phyloP scores from a whole-genome alignment of 1,140 invertebrate genomes.

The Ericerus pela region DNA sequence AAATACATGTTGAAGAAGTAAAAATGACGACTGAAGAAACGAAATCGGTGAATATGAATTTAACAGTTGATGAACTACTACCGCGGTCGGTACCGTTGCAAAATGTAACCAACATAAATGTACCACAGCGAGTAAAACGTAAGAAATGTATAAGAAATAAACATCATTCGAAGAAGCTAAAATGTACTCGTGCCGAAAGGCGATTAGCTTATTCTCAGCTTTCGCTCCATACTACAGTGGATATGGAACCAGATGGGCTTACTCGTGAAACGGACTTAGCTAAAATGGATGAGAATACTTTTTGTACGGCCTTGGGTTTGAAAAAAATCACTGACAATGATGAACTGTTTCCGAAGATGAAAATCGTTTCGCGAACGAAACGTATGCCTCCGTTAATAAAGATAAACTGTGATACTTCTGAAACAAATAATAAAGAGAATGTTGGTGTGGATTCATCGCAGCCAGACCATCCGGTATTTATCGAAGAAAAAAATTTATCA shows the following conservation, averaged over 20 bases:
- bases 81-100: too few species aligned
- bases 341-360: background rate
- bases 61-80: too few species aligned
- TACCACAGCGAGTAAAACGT: background rate
- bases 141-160: conserved; percentile 2
- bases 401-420: background rate
- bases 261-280: background rate
- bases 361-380: background rate
- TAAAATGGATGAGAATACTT: conserved; percentile 1
- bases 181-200: too few species aligned
- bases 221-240: too few species aligned
- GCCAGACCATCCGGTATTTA: background rate
- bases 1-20: too few species aligned
- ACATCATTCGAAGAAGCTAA: background rate
- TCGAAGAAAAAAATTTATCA: conserved; percentile 8
- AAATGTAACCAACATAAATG: too few species aligned
- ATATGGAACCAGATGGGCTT: too few species aligned
- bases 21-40: too few species aligned
- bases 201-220: too few species aligned
- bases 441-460: background rate
- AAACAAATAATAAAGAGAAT: too few species aligned
- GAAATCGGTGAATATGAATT: too few species aligned
- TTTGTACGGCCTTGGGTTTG: background rate
- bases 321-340: background rate
- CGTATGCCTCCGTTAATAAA: conserved; percentile 2